Percentiles rank a stretch among this genome's conserved stretches.
Evolutionary conservation across 2,888 invertebrate species (phyloP).

Genomic region (Spodoptera exigua): DNA sequence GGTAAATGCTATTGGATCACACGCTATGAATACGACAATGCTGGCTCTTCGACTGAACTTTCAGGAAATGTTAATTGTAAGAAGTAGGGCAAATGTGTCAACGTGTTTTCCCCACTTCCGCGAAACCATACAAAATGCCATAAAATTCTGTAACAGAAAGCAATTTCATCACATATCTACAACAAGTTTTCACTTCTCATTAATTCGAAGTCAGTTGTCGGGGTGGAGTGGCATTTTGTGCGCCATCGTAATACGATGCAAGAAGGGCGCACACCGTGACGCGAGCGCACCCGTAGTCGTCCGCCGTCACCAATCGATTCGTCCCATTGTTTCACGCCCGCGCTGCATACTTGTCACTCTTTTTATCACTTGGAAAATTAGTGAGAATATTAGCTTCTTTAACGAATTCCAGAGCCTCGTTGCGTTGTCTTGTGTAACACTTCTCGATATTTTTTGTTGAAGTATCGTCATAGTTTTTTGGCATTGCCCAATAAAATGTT

Average conservation of each 20-base stretch:
- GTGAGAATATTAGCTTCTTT: conserved; percentile 52
- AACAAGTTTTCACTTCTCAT: conserved; percentile 53
- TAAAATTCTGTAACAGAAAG: conserved; percentile 10
- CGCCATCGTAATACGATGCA: conserved; percentile 11
- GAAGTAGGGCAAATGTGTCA: conserved; percentile 21
- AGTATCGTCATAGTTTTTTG: conserved; percentile 16
- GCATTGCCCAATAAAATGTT: conserved; percentile 13
- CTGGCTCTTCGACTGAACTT: conserved; percentile 9
- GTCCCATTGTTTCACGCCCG: conserved; percentile 74
- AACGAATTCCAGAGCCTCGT: conserved; percentile 51
- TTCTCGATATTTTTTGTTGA: conserved; percentile 32
- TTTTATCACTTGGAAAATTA: conserved; percentile 60
- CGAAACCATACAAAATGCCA: conserved; percentile 15
- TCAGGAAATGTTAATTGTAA: conserved; percentile 26
- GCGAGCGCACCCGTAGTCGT: conserved; percentile 67
- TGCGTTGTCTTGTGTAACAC: conserved; percentile 40
- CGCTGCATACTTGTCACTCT: conserved; percentile 73
- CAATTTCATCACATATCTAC: conserved; percentile 45
- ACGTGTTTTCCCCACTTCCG: conserved; percentile 12
- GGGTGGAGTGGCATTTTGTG: conserved; percentile 35
- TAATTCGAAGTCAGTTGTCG: conserved; percentile 33
- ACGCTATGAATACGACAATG: neutral
- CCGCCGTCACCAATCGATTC: conserved; percentile 76
- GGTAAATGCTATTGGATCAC: too few relatives aligned
- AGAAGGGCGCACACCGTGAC: conserved; percentile 67